These are phyloP conservation scores for Pterobdella sp. DNA, from an alignment of 2,888 invertebrate species.

Conservation along the genomic window DNA sequence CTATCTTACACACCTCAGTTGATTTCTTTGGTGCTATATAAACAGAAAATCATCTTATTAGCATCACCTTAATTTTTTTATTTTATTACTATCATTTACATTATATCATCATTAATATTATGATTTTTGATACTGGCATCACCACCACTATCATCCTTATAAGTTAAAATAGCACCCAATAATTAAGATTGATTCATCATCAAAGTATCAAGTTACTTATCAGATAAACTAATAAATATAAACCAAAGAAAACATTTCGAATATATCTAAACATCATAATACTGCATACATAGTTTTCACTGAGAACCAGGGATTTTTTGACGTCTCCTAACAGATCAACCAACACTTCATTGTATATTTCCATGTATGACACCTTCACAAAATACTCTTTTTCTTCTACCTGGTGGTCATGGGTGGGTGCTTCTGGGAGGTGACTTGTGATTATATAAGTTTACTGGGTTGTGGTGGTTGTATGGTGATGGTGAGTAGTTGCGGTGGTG, in stretches of 20 bases:
- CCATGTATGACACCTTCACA: conserved; percentile 78
- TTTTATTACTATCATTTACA: too few species aligned
- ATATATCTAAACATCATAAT: background rate
- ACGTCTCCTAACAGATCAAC: conserved; percentile 61
- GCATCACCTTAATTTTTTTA: too few species aligned
- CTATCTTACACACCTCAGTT: too few species aligned
- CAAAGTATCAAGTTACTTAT: background rate
- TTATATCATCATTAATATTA: too few species aligned
- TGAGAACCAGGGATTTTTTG: conserved; percentile 26
- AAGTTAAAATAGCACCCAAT: too few species aligned
- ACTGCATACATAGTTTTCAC: conserved; percentile 11
- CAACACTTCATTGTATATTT: conserved; percentile 93
- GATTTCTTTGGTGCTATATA: too few species aligned
- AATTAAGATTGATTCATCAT: background rate
- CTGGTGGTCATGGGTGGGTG: too few species aligned
- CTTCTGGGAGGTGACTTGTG: background rate
- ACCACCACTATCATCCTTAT: too few species aligned
- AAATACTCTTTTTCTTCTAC: too few species aligned
- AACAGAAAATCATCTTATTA: too few species aligned
- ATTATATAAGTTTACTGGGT: background rate
- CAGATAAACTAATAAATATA: background rate
- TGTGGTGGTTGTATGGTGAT: background rate
- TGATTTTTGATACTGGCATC: too few species aligned
- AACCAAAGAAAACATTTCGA: background rate
- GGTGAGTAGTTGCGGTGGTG: background rate